A percentile compares a stretch with the other conserved stretches of the same genome.
Evolutionary conservation across 2,113 vertebrate genomes (phyloP).

Genomic region (Sander vitreus): DNA sequence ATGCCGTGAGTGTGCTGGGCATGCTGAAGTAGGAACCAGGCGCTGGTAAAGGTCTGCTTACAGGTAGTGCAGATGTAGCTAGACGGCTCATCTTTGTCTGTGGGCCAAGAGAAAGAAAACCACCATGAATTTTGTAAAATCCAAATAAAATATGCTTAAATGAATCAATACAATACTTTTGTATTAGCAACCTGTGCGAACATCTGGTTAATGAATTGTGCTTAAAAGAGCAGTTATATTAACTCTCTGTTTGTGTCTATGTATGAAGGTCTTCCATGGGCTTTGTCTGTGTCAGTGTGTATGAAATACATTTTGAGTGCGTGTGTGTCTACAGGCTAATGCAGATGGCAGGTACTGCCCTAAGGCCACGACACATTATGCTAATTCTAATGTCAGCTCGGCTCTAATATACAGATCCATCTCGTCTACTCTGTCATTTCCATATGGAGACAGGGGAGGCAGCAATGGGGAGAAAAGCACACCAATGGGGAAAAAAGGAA

Average conservation of each 20-base stretch:
- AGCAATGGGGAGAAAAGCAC: constrained; percentile 44
- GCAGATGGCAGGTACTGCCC: constrained; percentile 99
- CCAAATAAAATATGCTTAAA: constrained; percentile 2
- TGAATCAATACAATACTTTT: background rate
- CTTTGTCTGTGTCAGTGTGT: constrained; percentile 34
- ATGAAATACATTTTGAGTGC: constrained; percentile 31
- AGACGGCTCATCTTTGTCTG: constrained; percentile 99
- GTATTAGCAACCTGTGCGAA: constrained; percentile 19
- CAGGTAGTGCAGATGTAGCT: constrained; percentile 99
- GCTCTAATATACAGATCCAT: constrained; percentile 99
- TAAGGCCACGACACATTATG: constrained; percentile 98
- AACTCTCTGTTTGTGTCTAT: constrained; percentile 16
- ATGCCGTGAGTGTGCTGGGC: constrained; percentile 99
- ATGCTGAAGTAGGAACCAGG: constrained; percentile 99
- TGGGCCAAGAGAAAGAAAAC: constrained; percentile 67
- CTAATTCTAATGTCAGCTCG: constrained; percentile 99
- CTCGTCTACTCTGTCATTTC: constrained; percentile 97
- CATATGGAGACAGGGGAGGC: constrained; percentile 86
- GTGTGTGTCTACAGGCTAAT: constrained; percentile 91
- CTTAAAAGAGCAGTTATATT: constrained; percentile 13
- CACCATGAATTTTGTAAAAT: background rate
- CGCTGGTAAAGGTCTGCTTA: constrained; percentile 98
- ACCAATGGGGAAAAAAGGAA: constrained; percentile 28
- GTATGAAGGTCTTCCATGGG: constrained; percentile 13
- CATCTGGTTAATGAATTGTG: background rate